Evolutionary conservation across 2,797 vertebrate species (phyloP).

Genomic region (Lateolabrax maculatus): DNA sequence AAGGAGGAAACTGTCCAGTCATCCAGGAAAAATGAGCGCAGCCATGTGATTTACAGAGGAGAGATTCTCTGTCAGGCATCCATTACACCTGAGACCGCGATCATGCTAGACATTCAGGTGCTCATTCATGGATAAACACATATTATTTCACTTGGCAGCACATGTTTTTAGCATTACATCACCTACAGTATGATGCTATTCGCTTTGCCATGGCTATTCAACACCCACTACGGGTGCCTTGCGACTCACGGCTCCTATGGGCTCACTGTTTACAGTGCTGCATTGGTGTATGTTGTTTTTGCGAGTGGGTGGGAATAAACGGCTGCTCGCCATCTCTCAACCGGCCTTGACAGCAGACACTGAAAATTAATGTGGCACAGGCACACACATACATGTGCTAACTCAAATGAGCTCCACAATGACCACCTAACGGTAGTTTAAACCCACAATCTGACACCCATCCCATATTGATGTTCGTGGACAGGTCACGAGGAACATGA

Average conservation of each 20-base stretch:
- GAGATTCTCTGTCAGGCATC: conserved; percentile 54
- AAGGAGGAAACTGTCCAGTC: conserved; percentile 46
- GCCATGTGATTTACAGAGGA: conserved; percentile 56
- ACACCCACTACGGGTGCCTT: background rate
- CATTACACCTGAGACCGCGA: conserved; percentile 63
- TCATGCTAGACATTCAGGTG: conserved; percentile 45
- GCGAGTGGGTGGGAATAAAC: conserved; percentile 30
- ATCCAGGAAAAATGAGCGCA: conserved; percentile 53
- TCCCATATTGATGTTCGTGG: conserved; percentile 70
- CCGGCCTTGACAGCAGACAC: conserved; percentile 64
- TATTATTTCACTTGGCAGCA: conserved; percentile 54
- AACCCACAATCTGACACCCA: conserved; percentile 69
- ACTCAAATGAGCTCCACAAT: conserved; percentile 55
- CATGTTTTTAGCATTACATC: conserved; percentile 51
- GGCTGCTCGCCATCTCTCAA: conserved; percentile 53
- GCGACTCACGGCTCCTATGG: background rate
- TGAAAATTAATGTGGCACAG: conserved; percentile 57
- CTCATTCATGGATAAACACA: conserved; percentile 55
- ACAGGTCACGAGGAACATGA: conserved; percentile 76
- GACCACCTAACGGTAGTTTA: conserved; percentile 66
- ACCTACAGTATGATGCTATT: background rate
- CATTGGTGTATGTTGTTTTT: conserved; percentile 27
- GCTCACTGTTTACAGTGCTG: conserved; percentile 40
- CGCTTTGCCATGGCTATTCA: conserved; percentile 1
- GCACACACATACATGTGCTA: conserved; percentile 35